phyloP scores from a whole-genome alignment of 92 coral and sea anemone species.

The Palythoa grandiflora region DNA sequence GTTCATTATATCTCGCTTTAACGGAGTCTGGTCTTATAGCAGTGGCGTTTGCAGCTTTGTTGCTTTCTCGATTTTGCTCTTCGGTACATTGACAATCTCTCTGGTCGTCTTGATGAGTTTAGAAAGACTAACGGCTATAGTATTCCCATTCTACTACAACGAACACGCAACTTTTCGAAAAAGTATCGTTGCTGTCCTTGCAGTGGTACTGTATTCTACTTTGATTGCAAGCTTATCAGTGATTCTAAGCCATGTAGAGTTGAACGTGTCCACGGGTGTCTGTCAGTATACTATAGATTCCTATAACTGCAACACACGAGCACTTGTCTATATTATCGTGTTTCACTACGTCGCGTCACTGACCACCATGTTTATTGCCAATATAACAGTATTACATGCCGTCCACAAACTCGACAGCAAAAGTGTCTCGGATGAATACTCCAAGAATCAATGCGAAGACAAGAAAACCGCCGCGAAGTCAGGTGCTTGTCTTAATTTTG shows the following conservation, averaged over 20 bases:
- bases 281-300: slow-evolving; percentile 79
- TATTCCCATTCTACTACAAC: slow-evolving; percentile 87
- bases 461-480: slow-evolving; percentile 45
- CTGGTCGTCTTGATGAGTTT: slow-evolving; percentile 87
- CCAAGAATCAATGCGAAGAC: slow-evolving; percentile 54
- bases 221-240: slow-evolving; percentile 71
- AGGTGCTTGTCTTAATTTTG: slow-evolving; percentile 86
- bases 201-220: slow-evolving; percentile 68
- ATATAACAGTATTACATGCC: slow-evolving; percentile 77
- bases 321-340: slow-evolving; percentile 73
- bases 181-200: slow-evolving; percentile 62
- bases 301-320: slow-evolving; percentile 75
- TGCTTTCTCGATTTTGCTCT: slow-evolving; percentile 79
- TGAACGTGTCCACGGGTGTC: slow-evolving; percentile 86
- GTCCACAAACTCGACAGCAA: slow-evolving; percentile 81
- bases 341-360: slow-evolving; percentile 74
- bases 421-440: slow-evolving; percentile 78
- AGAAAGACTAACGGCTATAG: slow-evolving; percentile 85
- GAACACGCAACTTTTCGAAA: slow-evolving; percentile 81
- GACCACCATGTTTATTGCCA: slow-evolving; percentile 75
- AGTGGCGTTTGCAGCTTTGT: slow-evolving; percentile 80
- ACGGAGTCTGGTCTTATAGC: slow-evolving; percentile 78
- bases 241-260: slow-evolving; percentile 63
- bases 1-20: slow-evolving; percentile 80
- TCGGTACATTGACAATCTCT: slow-evolving; percentile 86